Evolutionary conservation across 2,888 invertebrate genomes (phyloP).

Genomic region (Ryuthela nishihirai): DNA sequence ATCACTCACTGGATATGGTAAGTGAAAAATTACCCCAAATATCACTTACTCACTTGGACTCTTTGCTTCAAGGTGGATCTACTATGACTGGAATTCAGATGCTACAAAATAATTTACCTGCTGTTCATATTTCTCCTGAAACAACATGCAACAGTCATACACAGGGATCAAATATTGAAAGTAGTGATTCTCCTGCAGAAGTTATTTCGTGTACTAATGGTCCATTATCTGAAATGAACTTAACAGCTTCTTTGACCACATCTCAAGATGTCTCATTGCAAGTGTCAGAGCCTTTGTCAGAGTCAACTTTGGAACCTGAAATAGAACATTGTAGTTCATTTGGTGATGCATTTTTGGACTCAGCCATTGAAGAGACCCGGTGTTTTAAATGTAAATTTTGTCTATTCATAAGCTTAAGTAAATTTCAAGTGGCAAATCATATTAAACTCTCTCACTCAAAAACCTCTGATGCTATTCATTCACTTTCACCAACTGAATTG

Average conservation of each 20-base stretch:
- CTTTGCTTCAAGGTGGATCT: slow-evolving; percentile 17
- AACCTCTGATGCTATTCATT: not conserved
- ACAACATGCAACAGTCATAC: too few relatives aligned
- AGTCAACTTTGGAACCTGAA: not conserved
- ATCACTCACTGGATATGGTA: slow-evolving; percentile 16
- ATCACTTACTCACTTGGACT: slow-evolving; percentile 31
- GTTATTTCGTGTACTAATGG: not conserved
- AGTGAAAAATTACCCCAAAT: slow-evolving; percentile 37
- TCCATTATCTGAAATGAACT: not conserved
- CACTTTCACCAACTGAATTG: not conserved
- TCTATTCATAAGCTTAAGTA: slow-evolving; percentile 58
- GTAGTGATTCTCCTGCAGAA: too few relatives aligned
- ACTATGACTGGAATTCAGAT: slow-evolving; percentile 18
- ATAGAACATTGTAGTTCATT: not conserved
- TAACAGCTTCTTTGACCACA: not conserved
- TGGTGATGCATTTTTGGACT: slow-evolving; percentile 2
- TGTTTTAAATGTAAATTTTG: slow-evolving; percentile 59
- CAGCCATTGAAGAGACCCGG: slow-evolving; percentile 39
- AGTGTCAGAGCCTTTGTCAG: not conserved
- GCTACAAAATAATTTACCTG: not conserved
- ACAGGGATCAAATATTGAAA: too few relatives aligned
- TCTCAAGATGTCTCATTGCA: not conserved
- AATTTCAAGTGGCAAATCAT: slow-evolving; percentile 58
- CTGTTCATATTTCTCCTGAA: not conserved
- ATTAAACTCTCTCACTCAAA: slow-evolving; percentile 55